These are phyloP conservation scores for Drosophila micromelanica DNA, from an alignment of 1,140 invertebrate species.

Conservation along the genomic window DNA sequence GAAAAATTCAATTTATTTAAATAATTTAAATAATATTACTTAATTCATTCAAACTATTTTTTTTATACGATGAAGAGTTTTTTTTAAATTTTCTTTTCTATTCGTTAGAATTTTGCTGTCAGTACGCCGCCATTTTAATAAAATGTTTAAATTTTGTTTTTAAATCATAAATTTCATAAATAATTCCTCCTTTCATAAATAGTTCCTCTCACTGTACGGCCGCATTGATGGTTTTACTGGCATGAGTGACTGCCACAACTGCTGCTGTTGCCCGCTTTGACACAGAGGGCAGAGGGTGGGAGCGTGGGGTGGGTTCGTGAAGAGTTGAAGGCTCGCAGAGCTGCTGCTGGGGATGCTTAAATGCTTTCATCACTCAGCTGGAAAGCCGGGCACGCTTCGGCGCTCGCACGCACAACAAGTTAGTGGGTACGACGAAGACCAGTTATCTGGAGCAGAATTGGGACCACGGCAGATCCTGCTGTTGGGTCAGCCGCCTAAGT, in stretches of 20 bases:
- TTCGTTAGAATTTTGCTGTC: too few relatives aligned
- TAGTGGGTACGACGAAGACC: background rate
- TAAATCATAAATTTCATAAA: background rate
- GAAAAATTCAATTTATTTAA: too few relatives aligned
- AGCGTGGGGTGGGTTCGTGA: background rate
- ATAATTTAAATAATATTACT: too few relatives aligned
- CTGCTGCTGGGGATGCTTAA: constrained; percentile 59
- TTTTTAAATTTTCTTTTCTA: too few relatives aligned
- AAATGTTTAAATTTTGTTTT: too few relatives aligned
- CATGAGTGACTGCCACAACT: constrained; percentile 14
- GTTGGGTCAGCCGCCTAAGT: constrained; percentile 44
- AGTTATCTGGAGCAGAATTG: background rate
- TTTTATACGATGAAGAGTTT: too few relatives aligned
- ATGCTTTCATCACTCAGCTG: constrained; percentile 80
- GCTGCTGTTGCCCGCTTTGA: constrained; percentile 39
- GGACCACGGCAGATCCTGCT: background rate
- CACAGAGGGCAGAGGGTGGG: constrained; percentile 28
- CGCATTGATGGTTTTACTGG: constrained; percentile 22
- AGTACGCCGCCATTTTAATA: too few relatives aligned
- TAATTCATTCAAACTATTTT: too few relatives aligned
- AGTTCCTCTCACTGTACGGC: constrained; percentile 2
- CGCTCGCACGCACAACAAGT: constrained; percentile 57
- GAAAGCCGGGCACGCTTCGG: constrained; percentile 69
- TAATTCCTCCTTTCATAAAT: background rate
- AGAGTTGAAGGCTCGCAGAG: background rate